phyloP scores from a whole-genome alignment of 2,113 vertebrate genomes.

The Lutjanus erythropterus region DNA sequence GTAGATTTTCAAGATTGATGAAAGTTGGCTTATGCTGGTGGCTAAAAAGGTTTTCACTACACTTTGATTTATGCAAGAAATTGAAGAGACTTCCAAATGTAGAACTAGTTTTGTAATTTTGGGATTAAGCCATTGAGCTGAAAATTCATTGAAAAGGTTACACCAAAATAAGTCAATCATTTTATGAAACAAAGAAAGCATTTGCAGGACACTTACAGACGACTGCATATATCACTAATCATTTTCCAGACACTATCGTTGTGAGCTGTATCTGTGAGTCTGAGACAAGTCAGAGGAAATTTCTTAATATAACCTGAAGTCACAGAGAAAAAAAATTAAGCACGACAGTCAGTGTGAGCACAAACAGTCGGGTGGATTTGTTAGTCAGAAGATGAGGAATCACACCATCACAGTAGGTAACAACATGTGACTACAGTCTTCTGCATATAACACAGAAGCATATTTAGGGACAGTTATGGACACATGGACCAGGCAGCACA shows the following conservation, averaged over 20 bases:
- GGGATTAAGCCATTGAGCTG: not conserved
- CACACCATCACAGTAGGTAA: not conserved
- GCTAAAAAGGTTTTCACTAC: not conserved
- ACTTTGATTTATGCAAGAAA: not conserved
- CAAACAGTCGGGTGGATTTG: not conserved
- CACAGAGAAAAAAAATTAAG: not conserved
- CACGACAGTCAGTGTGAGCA: not conserved
- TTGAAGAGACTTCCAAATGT: not conserved
- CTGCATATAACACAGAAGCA: not conserved
- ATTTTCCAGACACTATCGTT: not conserved
- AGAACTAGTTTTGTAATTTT: not conserved
- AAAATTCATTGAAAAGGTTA: not conserved
- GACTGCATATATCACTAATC: not conserved
- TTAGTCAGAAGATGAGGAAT: constrained; percentile 14
- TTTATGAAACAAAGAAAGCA: not conserved
- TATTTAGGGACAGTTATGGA: not conserved
- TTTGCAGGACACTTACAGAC: not conserved
- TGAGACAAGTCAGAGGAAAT: not conserved
- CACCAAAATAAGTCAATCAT: not conserved
- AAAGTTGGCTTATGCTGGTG: not conserved
- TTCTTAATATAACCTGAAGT: not conserved
- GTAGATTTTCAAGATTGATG: not conserved
- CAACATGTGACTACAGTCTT: constrained; percentile 6
- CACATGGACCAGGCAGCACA: not conserved
- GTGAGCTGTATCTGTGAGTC: not conserved